Evolutionary conservation across 2,888 invertebrate genomes (phyloP).

Genomic region (Trissolcus japonicus): DNA sequence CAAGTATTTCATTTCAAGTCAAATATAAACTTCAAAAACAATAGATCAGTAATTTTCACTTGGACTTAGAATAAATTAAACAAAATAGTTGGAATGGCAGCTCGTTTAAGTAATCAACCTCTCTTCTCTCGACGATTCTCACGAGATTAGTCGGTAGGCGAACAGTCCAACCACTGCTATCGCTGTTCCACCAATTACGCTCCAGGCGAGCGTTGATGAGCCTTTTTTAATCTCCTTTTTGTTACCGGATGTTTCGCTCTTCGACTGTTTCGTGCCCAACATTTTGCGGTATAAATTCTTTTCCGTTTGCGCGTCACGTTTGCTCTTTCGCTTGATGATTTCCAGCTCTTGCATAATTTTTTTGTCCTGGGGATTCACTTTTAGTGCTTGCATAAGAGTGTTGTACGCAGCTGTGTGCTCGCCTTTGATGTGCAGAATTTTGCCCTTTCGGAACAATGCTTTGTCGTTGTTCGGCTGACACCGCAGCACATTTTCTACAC

Average conservation of each 20-base stretch:
- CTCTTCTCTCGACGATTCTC: conserved; percentile 42
- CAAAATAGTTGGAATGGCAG: conserved; percentile 48
- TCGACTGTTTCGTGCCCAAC: conserved; percentile 74
- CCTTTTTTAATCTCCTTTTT: conserved; percentile 61
- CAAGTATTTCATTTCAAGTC: neutral
- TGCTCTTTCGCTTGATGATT: conserved; percentile 78
- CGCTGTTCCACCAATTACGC: conserved; percentile 82
- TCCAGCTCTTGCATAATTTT: conserved; percentile 80
- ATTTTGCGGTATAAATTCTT: conserved; percentile 83
- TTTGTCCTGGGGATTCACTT: conserved; percentile 82
- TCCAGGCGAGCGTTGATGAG: conserved; percentile 80
- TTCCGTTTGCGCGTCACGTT: conserved; percentile 80
- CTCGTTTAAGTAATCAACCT: conserved; percentile 17
- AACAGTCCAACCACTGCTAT: conserved; percentile 85
- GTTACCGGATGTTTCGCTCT: conserved; percentile 21
- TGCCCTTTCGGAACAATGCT: conserved; percentile 90
- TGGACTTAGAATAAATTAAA: conserved; percentile 14
- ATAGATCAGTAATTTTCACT: neutral
- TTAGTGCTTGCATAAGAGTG: conserved; percentile 81
- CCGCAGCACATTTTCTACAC: conserved; percentile 88
- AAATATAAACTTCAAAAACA: neutral
- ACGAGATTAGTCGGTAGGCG: conserved; percentile 82
- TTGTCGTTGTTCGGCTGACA: conserved; percentile 93
- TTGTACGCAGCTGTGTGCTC: conserved; percentile 84
- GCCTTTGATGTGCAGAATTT: conserved; percentile 83